Base-by-base conservation (phyloP, 1,140 invertebrate species). In the Hycleus phaleratus region DNA sequence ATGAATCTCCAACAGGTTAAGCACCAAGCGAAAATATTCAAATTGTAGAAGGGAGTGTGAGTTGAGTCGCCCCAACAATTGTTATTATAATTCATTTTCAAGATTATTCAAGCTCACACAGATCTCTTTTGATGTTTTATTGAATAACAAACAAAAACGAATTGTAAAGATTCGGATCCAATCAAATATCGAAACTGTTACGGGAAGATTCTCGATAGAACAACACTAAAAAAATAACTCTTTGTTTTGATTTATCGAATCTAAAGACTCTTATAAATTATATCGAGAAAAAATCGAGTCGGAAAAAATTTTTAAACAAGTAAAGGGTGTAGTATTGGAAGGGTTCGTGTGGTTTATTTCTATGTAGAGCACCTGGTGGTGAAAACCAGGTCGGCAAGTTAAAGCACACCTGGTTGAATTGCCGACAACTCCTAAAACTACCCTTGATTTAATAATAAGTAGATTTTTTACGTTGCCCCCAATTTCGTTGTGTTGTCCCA, bases 341-440 rank as follows among this genome's bases (percentile, higher is more conserved):
- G 58, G 52, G 52, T 60, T 47, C 42, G 58, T 32, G 32, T 59
- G 51, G 58, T 60, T 56, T 56, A 60, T 60, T 60, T 60, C 42
- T 47, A 59, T 54, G 46, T 60, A 42, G 58, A 60, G 58, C 53
- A 60, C 52, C 51, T 56, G 49, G 57, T 48, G 38, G 49, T 40
- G 32, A 43, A 60, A 60, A 60, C 58, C 58, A 60, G 58, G 58
- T 60, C 58, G 58, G 58, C 58, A 56, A 60, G 58, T 60, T 56
- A 60, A 40, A 26, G 52, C 58, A 60, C 58, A 60, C 58, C 58
- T 60, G 58, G 58, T 55, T 25, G 51, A 55, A 24, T 59, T 58
- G 44, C 49, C 57, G 43, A 47, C 46, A 25, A 18, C 26, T 39
- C 25, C 58, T 1, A 32, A 32, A 32, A 32, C 32, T 32, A 60